Evolutionary conservation across 2,888 invertebrate species (phyloP).

Genomic region (Lymantria monacha): DNA sequence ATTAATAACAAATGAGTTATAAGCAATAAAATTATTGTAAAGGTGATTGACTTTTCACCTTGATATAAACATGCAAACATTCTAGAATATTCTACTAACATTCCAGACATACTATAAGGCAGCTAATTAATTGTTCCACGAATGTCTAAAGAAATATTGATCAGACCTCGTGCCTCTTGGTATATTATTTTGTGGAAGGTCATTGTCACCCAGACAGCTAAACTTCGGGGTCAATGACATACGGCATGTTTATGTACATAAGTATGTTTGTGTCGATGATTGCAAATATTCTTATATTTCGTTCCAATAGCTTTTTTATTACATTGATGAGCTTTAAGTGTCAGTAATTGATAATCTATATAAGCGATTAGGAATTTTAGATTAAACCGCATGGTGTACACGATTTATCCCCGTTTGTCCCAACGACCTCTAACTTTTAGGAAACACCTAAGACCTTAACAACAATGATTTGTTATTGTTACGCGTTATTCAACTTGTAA

Average conservation of each 20-base stretch:
- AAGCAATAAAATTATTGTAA: not conserved
- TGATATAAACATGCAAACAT: not conserved
- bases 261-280: not conserved
- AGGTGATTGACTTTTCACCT: not conserved
- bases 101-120: not conserved
- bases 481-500: too few species aligned
- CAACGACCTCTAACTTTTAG: too few species aligned
- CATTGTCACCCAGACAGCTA: constrained; percentile 48
- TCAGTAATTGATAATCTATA: too few species aligned
- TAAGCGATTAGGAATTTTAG: too few species aligned
- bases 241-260: constrained; percentile 29
- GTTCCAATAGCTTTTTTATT: not conserved
- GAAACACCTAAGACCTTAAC: too few species aligned
- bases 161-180: constrained; percentile 21
- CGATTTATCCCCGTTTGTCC: too few species aligned
- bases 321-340: too few species aligned
- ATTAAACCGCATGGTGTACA: too few species aligned
- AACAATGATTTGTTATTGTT: too few species aligned
- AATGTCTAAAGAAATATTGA: constrained; percentile 1
- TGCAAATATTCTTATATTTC: not conserved
- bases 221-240: constrained; percentile 40
- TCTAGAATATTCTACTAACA: not conserved
- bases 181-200: constrained; percentile 35
- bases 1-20: too few species aligned
- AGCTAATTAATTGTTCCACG: not conserved